These are phyloP conservation scores for Temnothorax nylanderi DNA, from an alignment of 1,140 invertebrate species.

Conservation along the genomic window DNA sequence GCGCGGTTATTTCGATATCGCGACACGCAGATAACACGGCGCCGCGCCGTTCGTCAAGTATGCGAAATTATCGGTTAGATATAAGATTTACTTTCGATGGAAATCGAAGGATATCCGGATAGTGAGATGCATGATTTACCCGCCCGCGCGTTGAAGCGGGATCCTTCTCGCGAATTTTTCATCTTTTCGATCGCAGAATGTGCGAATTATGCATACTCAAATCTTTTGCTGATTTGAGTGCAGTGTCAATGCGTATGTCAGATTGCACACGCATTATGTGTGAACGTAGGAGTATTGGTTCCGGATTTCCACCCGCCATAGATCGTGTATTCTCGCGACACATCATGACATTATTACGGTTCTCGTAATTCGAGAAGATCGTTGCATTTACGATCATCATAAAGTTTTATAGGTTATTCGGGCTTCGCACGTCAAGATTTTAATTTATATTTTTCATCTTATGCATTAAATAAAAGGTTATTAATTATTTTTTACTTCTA, in stretches of 20 bases:
- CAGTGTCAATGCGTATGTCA: neutral
- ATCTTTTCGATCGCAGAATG: constrained; percentile 2
- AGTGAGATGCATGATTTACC: constrained; percentile 6
- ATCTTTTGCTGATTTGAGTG: constrained; percentile 9
- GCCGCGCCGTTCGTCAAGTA: constrained; percentile 60
- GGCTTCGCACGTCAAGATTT: neutral
- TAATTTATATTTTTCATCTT: neutral
- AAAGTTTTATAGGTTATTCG: neutral
- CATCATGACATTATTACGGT: neutral
- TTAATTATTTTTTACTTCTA: neutral
- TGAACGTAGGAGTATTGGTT: neutral
- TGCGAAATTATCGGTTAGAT: constrained; percentile 65
- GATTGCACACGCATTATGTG: neutral
- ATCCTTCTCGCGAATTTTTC: too few species aligned
- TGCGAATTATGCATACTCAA: neutral
- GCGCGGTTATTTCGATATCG: neutral
- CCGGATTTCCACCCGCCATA: neutral
- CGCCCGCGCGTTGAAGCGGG: neutral
- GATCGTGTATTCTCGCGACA: neutral
- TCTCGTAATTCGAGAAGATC: neutral
- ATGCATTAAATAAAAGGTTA: neutral
- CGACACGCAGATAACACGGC: neutral
- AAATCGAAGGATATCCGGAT: constrained; percentile 59
- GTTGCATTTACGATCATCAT: neutral
- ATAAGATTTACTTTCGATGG: constrained; percentile 62